Evolutionary conservation across 2,888 invertebrate genomes (phyloP), one percentile per base, ranked within the genome.

Genomic region (Chymomyza fuscimana): DNA sequence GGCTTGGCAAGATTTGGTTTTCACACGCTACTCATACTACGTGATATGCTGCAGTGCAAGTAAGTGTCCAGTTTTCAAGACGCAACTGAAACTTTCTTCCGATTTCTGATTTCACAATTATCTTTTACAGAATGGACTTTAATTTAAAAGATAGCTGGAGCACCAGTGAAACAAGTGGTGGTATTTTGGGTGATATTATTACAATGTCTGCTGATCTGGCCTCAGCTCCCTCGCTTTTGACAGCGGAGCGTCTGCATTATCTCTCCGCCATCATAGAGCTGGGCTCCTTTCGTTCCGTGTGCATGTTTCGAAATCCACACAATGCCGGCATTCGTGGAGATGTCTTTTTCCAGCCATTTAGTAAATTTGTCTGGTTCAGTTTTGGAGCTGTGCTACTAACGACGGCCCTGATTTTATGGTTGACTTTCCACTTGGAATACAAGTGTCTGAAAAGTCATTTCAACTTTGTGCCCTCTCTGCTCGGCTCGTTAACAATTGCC

Each of bases 251-350:
- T 6, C 10, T 88, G 0, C 73, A 72, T 32, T 73, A 80, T 22
- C 7, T 86, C 0, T 74, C 83, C 9, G 69, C 79, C 1, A 67
- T 90, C 4, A 75, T 86, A 36, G 82, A 86, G 58, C 76, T 85
- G 16, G 86, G 85, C 0, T 81, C 73, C 32, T 90, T 91, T 64
- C 90, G 89, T 6, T 91, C 93, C 19, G 89, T 92, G 36, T 93
- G 94, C 73, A 86, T 94, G 50, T 94, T 94, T 88, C 93, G 93
- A 12, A 93, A 93, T 32, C 94, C 94, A 0, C 92, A 93, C 19
- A 91, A 94, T 71, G 82, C 87, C 9, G 94, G 94, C 0, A 92
- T 93, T n/a, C 92, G 94, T 0, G 92, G 92, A 59, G 94, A 93
- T 76, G 93, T 94, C 6, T 94, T 94, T 77, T 90, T 93, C 1